phyloP scores from a whole-genome alignment of 2,888 invertebrate genomes.

The Leptogaster cylindrica region DNA sequence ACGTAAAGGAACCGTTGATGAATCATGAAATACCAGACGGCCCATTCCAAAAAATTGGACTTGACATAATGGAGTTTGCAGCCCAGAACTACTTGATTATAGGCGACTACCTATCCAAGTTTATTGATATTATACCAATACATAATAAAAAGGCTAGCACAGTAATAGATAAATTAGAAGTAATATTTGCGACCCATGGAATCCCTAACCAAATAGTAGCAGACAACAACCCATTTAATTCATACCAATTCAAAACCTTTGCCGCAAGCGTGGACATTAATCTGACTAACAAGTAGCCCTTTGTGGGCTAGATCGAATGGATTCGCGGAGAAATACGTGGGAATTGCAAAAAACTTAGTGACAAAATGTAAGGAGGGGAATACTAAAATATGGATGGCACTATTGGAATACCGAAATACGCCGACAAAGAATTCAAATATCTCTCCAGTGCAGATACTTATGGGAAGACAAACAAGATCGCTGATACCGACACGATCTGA shows the following conservation, averaged over 20 bases:
- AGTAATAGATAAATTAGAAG: constrained; percentile 1
- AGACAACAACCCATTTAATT: constrained; percentile 50
- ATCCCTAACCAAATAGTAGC: constrained; percentile 48
- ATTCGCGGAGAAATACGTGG: constrained; percentile 23
- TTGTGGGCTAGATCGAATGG: constrained; percentile 25
- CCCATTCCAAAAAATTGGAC: constrained; percentile 48
- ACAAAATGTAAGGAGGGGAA: constrained; percentile 4
- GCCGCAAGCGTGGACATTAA: constrained; percentile 48
- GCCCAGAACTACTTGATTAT: constrained; percentile 48
- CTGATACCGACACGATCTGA: constrained; percentile 2
- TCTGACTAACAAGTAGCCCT: constrained; percentile 48
- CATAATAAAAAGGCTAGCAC: background rate
- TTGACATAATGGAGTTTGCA: constrained; percentile 49
- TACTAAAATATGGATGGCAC: background rate
- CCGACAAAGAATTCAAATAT: constrained; percentile 3
- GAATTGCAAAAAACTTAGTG: constrained; percentile 21
- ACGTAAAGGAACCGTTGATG: constrained; percentile 25
- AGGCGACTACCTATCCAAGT: constrained; percentile 49
- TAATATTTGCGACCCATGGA: constrained; percentile 44
- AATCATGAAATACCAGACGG: constrained; percentile 19
- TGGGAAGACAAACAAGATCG: constrained; percentile 10
- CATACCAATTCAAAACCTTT: constrained; percentile 49
- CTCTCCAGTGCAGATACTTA: constrained; percentile 7
- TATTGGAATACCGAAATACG: constrained; percentile 33
- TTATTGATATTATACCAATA: constrained; percentile 43